These are phyloP conservation scores for Priocnemis perturbator DNA, from an alignment of 2,888 invertebrate species.

Conservation along the genomic window DNA sequence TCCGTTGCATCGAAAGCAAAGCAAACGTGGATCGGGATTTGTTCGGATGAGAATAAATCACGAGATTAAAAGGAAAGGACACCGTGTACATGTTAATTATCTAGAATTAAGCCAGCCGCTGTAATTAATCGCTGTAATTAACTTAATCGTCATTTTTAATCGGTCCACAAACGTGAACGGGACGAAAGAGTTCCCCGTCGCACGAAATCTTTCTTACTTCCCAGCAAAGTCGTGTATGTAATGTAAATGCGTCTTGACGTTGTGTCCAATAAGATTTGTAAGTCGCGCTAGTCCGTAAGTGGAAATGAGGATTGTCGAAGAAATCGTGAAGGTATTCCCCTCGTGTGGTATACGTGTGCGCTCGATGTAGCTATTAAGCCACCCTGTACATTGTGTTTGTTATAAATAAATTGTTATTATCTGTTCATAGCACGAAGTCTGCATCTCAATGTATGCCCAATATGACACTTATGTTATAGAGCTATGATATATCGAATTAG, in stretches of 20 bases:
- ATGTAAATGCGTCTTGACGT: constrained; percentile 16
- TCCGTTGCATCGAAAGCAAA: too few relatives aligned
- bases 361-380: constrained; percentile 24
- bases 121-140: constrained; percentile 38
- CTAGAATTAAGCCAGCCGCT: constrained; percentile 22
- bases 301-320: not conserved
- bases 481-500: not conserved
- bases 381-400: constrained; percentile 55
- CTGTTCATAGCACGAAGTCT: constrained; percentile 48
- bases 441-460: not conserved
- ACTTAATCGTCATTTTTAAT: constrained; percentile 10
- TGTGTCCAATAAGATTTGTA: constrained; percentile 10
- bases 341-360: constrained; percentile 23
- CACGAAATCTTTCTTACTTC: not conserved
- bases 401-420: constrained; percentile 60
- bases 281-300: constrained; percentile 29
- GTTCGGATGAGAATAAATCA: too few relatives aligned
- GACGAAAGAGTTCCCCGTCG: not conserved
- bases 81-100: constrained; percentile 22
- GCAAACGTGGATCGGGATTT: too few relatives aligned
- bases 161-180: too few relatives aligned
- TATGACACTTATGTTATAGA: too few relatives aligned
- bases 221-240: not conserved
- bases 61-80: too few relatives aligned
- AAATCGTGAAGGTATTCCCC: not conserved